Conservation (phyloP, 92 coral and sea anemone species). For the Phenganax subtilis region DNA sequence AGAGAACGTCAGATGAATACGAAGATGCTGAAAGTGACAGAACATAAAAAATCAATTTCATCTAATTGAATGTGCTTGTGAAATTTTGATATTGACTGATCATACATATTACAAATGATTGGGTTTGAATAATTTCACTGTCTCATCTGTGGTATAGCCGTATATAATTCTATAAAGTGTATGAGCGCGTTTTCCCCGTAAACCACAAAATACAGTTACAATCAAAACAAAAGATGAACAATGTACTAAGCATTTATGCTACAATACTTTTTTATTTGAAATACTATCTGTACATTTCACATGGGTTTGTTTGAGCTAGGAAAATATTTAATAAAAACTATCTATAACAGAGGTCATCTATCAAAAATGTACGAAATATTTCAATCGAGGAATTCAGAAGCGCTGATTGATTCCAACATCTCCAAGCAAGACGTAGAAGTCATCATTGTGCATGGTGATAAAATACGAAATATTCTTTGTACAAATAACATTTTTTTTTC, state of each 20-base stretch:
- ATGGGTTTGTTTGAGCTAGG: neutral
- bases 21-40: constrained; percentile 14
- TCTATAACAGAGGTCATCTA: neutral
- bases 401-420: neutral
- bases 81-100: too few species aligned
- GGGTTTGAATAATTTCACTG: too few species aligned
- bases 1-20: constrained; percentile 12
- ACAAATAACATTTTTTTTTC: constrained; percentile 5
- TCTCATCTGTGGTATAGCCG: too few species aligned
- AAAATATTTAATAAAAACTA: constrained; percentile 1
- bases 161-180: too few species aligned
- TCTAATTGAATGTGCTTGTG: too few species aligned
- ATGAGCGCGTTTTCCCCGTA: too few species aligned
- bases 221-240: too few species aligned
- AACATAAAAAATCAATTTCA: neutral
- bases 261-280: neutral
- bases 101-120: too few species aligned
- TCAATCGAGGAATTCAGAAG: neutral
- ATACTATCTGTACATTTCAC: neutral
- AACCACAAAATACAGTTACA: too few species aligned
- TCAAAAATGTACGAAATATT: neutral
- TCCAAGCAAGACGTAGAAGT: neutral
- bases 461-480: neutral
- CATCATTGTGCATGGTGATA: constrained; percentile 10
- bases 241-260: neutral